Evolutionary conservation across 2,113 vertebrate species (phyloP).

Genomic region (Catharus bicknelli): DNA sequence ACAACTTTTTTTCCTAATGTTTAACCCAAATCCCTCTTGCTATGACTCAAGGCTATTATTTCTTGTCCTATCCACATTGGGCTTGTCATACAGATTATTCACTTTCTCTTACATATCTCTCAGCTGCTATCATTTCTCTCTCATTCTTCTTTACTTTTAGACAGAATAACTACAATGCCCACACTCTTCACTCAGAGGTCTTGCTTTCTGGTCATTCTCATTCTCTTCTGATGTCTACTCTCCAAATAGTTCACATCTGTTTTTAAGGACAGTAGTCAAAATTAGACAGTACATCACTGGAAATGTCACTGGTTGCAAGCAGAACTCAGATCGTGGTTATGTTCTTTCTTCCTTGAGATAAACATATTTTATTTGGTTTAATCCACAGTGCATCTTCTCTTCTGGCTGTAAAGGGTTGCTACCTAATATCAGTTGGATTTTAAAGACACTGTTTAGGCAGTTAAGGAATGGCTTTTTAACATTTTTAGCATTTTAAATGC

Average conservation of each 20-base stretch:
- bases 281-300: background rate
- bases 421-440: background rate
- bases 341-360: background rate
- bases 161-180: background rate
- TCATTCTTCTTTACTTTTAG: background rate
- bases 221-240: background rate
- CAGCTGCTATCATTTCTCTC: background rate
- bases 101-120: constrained; percentile 38
- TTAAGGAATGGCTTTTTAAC: background rate
- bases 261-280: background rate
- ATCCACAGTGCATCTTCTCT: background rate
- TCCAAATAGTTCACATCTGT: background rate
- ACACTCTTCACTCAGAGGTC: background rate
- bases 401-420: background rate
- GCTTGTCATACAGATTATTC: constrained; percentile 52
- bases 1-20: background rate
- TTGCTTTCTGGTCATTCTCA: background rate
- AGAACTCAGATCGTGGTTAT: background rate
- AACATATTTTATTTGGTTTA: background rate
- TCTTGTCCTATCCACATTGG: constrained; percentile 52
- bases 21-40: constrained; percentile 48
- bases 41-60: constrained; percentile 17
- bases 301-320: background rate
- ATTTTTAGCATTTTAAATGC: constrained; percentile 1
- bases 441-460: background rate